Evolutionary conservation across 2,113 vertebrate species (phyloP).

Genomic region (Mobula hypostoma): DNA sequence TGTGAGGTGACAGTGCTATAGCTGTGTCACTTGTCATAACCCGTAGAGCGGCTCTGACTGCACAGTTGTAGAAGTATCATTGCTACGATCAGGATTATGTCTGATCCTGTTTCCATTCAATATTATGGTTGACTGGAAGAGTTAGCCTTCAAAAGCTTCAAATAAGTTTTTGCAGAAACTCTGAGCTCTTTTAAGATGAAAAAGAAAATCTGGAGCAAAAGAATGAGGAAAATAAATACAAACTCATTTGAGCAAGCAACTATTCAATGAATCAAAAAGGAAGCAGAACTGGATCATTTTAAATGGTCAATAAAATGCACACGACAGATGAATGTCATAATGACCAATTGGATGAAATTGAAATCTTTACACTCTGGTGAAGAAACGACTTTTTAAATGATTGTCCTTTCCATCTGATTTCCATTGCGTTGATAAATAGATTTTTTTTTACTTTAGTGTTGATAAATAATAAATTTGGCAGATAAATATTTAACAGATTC

Average conservation of each 20-base stretch:
- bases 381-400: background rate
- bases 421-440: background rate
- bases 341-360: background rate
- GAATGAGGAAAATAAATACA: background rate
- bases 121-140: background rate
- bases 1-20: no score
- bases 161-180: background rate
- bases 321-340: background rate
- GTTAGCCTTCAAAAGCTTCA: background rate
- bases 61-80: background rate
- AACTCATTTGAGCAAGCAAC: background rate
- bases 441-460: background rate
- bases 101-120: background rate
- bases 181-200: background rate
- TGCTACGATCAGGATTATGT: background rate
- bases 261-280: background rate
- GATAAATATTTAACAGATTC: background rate
- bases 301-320: background rate
- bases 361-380: background rate
- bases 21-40: no score
- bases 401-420: background rate
- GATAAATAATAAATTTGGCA: background rate
- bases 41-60: no score
- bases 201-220: background rate
- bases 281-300: background rate